These are phyloP conservation scores for Galerucella calmariensis DNA, from an alignment of 2,888 invertebrate species.

Conservation along the genomic window DNA sequence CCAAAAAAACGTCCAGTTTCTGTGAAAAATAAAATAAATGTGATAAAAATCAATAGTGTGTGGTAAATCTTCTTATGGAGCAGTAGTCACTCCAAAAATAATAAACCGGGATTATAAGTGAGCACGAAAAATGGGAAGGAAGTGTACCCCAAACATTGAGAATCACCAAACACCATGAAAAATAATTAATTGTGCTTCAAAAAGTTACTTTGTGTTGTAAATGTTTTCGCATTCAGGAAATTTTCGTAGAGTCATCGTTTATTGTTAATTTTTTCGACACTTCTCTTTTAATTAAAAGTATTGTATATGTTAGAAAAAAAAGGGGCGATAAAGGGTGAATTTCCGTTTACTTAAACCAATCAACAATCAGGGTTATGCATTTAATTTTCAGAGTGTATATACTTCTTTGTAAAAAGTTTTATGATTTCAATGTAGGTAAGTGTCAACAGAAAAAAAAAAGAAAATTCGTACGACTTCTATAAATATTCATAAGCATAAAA, in stretches of 20 bases:
- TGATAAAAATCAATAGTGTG: background rate
- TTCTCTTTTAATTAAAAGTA: slow-evolving; percentile 44
- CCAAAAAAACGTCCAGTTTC: background rate
- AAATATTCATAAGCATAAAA: slow-evolving; percentile 62
- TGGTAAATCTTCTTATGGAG: background rate
- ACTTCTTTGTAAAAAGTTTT: background rate
- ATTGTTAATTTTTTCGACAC: slow-evolving; percentile 47
- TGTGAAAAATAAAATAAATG: background rate
- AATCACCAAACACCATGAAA: slow-evolving; percentile 64
- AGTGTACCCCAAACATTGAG: slow-evolving; percentile 57
- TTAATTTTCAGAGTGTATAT: no score
- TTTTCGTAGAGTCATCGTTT: slow-evolving; percentile 43
- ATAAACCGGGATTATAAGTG: slow-evolving; percentile 53
- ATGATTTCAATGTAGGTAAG: slow-evolving; percentile 13
- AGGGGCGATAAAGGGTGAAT: slow-evolving; percentile 34
- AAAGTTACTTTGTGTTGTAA: slow-evolving; percentile 57
- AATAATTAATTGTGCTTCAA: slow-evolving; percentile 65
- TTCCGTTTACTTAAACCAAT: slow-evolving; percentile 10
- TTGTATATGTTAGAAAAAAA: slow-evolving; percentile 39
- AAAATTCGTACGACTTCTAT: slow-evolving; percentile 47
- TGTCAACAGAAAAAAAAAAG: slow-evolving; percentile 51
- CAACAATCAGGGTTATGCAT: no score
- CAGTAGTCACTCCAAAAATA: slow-evolving; percentile 36
- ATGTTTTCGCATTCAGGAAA: slow-evolving; percentile 46
- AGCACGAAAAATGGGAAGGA: slow-evolving; percentile 55